phyloP scores from a whole-genome alignment of 2,888 invertebrate genomes.

The Frankliniella fusca region DNA sequence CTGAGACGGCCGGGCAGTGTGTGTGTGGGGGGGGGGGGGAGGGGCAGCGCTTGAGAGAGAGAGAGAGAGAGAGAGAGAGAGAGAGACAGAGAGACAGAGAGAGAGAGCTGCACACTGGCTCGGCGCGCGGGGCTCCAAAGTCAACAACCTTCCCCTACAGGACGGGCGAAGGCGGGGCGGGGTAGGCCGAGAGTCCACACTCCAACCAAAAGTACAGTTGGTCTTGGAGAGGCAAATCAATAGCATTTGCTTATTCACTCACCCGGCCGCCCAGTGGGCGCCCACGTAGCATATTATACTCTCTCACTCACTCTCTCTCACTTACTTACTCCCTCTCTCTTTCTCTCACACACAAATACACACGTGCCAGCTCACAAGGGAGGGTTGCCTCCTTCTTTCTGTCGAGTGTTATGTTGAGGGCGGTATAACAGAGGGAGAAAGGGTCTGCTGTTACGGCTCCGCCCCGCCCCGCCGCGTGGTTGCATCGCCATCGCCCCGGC shows the following conservation, averaged over 20 bases:
- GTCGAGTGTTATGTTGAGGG: not conserved
- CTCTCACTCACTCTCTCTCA: not conserved
- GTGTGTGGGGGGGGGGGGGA: not conserved
- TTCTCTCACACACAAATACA: not conserved
- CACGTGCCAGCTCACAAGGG: not conserved
- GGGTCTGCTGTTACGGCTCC: no score
- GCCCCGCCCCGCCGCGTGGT: no score
- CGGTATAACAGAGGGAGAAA: no score
- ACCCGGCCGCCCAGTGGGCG: not conserved
- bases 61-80: no score
- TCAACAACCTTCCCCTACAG: not conserved
- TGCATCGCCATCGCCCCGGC: no score
- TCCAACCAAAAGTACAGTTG: no score
- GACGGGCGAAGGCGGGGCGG: not conserved
- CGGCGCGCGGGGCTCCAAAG: not conserved
- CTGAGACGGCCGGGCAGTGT: no score
- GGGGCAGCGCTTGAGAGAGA: no score
- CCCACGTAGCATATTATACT: not conserved
- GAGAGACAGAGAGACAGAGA: not conserved
- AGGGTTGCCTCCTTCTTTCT: not conserved
- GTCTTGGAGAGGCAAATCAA: slow-evolving; percentile 14
- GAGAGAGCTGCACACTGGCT: not conserved
- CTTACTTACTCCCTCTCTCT: not conserved
- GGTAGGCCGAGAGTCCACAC: not conserved
- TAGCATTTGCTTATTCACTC: not conserved